These are phyloP conservation scores for Cercopithecus petaurista DNA, from an alignment of 2,797 vertebrate species.

Conservation along the genomic window DNA sequence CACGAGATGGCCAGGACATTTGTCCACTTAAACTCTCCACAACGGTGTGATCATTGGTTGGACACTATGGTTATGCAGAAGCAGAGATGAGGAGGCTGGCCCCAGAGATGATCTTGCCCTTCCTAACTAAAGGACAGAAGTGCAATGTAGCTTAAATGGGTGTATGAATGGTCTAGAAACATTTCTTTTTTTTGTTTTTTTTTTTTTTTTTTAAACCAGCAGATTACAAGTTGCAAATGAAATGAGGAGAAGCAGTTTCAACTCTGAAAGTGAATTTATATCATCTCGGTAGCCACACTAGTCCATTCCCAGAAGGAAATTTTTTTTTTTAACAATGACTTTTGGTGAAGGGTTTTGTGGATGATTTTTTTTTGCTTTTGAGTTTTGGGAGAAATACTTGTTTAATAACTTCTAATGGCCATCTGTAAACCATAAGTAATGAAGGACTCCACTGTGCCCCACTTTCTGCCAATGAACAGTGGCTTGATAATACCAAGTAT, in stretches of 20 bases:
- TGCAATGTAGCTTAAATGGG: slow-evolving; percentile 81
- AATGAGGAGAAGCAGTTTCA: slow-evolving; percentile 75
- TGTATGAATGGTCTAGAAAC: slow-evolving; percentile 84
- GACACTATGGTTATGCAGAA: slow-evolving; percentile 55
- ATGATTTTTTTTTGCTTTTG: slow-evolving; percentile 31
- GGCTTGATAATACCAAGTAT: slow-evolving; percentile 53
- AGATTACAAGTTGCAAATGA: slow-evolving; percentile 74
- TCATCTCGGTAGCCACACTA: slow-evolving; percentile 65
- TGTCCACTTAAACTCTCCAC: slow-evolving; percentile 75
- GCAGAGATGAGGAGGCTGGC: slow-evolving; percentile 65
- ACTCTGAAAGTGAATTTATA: slow-evolving; percentile 72
- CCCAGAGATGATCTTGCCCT: slow-evolving; percentile 71
- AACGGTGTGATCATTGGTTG: slow-evolving; percentile 54
- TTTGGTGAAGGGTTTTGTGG: slow-evolving; percentile 70
- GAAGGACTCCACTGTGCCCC: slow-evolving; percentile 43
- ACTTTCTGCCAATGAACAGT: slow-evolving; percentile 47
- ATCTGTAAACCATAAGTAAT: slow-evolving; percentile 11
- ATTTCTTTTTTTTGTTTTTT: slow-evolving; percentile 82
- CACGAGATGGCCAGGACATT: slow-evolving; percentile 46
- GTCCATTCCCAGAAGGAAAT: slow-evolving; percentile 53
- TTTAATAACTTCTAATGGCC: background rate
- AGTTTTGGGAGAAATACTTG: slow-evolving; percentile 12
- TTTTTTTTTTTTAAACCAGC: slow-evolving; percentile 77
- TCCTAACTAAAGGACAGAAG: slow-evolving; percentile 74
- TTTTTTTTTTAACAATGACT: slow-evolving; percentile 63